Evolutionary conservation across 2,888 invertebrate species (phyloP).

Genomic region (Lithophane leautieri): DNA sequence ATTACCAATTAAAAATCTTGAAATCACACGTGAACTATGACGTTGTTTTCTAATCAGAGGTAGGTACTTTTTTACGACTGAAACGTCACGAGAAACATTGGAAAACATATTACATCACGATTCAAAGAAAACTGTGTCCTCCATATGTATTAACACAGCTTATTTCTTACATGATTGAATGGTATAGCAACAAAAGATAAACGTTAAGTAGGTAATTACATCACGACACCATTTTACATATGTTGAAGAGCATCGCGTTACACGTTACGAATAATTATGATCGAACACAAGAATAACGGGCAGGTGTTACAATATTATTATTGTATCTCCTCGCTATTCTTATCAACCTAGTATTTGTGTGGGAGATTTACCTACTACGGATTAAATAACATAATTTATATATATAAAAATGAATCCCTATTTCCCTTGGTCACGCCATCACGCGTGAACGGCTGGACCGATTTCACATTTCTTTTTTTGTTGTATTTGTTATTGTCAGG

Average conservation of each 20-base stretch:
- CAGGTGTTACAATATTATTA: conserved; percentile 17
- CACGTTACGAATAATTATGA: conserved; percentile 41
- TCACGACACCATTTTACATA: conserved; percentile 13
- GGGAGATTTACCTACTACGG: not conserved
- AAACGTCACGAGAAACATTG: conserved; percentile 16
- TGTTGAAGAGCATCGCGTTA: conserved; percentile 35
- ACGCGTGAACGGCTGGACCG: too few species aligned
- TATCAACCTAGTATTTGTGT: conserved; percentile 16
- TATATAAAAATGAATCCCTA: too few species aligned
- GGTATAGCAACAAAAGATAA: conserved; percentile 25
- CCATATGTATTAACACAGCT: conserved; percentile 1
- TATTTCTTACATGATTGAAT: conserved; percentile 26
- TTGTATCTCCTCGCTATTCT: conserved; percentile 28
- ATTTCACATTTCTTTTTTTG: too few species aligned
- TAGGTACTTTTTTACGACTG: conserved; percentile 16
- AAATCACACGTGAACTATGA: conserved; percentile 10
- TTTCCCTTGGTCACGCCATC: too few species aligned
- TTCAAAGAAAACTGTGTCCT: conserved; percentile 37
- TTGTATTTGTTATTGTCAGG: too few species aligned
- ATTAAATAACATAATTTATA: too few species aligned
- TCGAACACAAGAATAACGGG: conserved; percentile 18
- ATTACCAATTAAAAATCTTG: conserved; percentile 8
- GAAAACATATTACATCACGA: conserved; percentile 23
- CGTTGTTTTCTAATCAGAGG: not conserved
- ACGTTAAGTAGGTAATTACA: conserved; percentile 20